Evolutionary conservation across 2,888 invertebrate genomes (phyloP).

Genomic region (Ethmia dodecea): DNA sequence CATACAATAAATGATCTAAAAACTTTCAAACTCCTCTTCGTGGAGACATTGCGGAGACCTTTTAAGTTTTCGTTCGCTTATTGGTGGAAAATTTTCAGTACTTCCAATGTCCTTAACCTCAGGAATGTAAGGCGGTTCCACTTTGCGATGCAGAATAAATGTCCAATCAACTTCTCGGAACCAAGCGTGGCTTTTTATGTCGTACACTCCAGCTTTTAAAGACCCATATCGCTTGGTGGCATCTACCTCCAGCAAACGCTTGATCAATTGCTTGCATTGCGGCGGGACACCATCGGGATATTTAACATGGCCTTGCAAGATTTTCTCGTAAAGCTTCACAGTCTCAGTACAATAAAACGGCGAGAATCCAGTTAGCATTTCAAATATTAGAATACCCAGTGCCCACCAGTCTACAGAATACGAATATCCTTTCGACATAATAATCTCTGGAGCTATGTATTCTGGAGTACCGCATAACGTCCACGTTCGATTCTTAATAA

Average conservation of each 20-base stretch:
- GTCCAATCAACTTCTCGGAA: constrained; percentile 90
- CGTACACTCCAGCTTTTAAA: constrained; percentile 89
- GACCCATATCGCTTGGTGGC: constrained; percentile 85
- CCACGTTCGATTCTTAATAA: constrained; percentile 86
- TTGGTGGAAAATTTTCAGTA: constrained; percentile 80
- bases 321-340: constrained; percentile 95
- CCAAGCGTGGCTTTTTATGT: constrained; percentile 95
- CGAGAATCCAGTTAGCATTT: constrained; percentile 92
- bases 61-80: constrained; percentile 70
- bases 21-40: constrained; percentile 81
- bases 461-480: constrained; percentile 97
- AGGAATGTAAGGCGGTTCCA: constrained; percentile 80
- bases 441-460: constrained; percentile 95
- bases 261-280: constrained; percentile 87
- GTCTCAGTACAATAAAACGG: constrained; percentile 94
- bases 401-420: constrained; percentile 98
- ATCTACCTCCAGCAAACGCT: constrained; percentile 83
- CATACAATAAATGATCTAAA: no score
- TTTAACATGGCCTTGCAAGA: constrained; percentile 90
- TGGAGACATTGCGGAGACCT: constrained; percentile 68
- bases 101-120: constrained; percentile 74
- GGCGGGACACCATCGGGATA: constrained; percentile 87
- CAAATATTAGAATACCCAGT: constrained; percentile 89
- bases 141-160: constrained; percentile 84
- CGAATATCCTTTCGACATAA: constrained; percentile 92